A percentile compares a stretch with the other conserved stretches of the same genome.
Conservation (phyloP, 2,113 vertebrate genomes). For the Syngnathus scovelli region DNA sequence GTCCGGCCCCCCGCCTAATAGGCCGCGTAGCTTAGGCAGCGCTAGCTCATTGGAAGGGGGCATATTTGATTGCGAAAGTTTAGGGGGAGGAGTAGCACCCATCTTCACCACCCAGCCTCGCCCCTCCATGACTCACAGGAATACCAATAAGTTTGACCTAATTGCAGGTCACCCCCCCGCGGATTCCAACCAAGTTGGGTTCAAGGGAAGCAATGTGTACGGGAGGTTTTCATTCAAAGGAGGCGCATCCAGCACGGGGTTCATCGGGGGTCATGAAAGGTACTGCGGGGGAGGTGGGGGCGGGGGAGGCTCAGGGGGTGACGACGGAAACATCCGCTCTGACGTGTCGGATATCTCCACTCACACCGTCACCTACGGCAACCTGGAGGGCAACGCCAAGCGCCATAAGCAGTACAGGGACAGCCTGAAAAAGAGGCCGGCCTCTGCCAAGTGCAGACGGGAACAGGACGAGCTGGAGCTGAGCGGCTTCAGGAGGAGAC, state of each 20-base stretch:
- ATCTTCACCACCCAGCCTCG: constrained; percentile 92
- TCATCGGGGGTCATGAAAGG: constrained; percentile 78
- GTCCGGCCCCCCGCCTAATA: constrained; percentile 72
- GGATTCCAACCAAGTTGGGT: constrained; percentile 71
- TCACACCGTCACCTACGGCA: constrained; percentile 96
- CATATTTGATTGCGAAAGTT: constrained; percentile 94
- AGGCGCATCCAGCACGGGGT: constrained; percentile 75
- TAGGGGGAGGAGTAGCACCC: constrained; percentile 75
- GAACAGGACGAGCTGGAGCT: constrained; percentile 96
- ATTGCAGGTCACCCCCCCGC: constrained; percentile 80
- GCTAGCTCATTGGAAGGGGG: constrained; percentile 92
- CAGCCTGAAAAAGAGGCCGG: constrained; percentile 96
- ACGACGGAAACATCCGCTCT: constrained; percentile 88
- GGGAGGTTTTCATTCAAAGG: constrained; percentile 97
- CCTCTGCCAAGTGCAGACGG: constrained; percentile 90
- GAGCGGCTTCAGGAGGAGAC: constrained; percentile 82
- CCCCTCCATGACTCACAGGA: constrained; percentile 79
- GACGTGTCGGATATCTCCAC: constrained; percentile 98
- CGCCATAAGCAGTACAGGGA: constrained; percentile 94
- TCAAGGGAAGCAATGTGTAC: constrained; percentile 85
- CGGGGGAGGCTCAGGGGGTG: constrained; percentile 74
- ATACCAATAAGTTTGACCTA: constrained; percentile 82
- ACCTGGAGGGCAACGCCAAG: constrained; percentile 93
- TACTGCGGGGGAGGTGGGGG: constrained; percentile 69
- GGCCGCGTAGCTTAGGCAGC: constrained; percentile 90